These are phyloP conservation scores for Hyla sarda DNA, from an alignment of 2,113 vertebrate species.

Conservation along the genomic window DNA sequence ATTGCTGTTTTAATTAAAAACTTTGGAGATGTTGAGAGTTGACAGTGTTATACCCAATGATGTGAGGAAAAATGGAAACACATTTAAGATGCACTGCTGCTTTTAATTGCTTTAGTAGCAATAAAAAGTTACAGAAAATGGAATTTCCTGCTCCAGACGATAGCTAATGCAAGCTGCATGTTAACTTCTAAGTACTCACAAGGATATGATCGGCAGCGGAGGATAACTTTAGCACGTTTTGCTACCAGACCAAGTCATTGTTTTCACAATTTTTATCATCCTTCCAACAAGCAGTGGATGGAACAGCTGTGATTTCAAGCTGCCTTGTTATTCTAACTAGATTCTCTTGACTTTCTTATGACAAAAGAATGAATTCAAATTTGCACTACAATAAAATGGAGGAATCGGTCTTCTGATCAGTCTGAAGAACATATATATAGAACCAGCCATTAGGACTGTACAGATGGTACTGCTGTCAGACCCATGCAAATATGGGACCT, in stretches of 20 bases:
- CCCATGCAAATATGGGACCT: too few relatives aligned
- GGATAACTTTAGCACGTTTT: neutral
- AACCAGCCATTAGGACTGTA: too few relatives aligned
- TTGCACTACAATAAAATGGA: neutral
- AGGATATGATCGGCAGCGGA: neutral
- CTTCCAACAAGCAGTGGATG: neutral
- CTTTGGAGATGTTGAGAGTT: slow-evolving; percentile 44
- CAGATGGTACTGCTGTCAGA: too few relatives aligned
- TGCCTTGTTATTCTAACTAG: neutral
- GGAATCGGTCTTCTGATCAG: too few relatives aligned
- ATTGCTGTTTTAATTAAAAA: slow-evolving; percentile 54
- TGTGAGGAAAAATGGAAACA: slow-evolving; percentile 52
- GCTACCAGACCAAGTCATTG: neutral
- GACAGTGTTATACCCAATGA: slow-evolving; percentile 48
- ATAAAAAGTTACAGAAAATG: slow-evolving; percentile 51
- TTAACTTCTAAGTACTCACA: neutral
- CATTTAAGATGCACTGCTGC: slow-evolving; percentile 49
- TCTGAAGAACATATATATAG: too few relatives aligned
- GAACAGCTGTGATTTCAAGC: neutral
- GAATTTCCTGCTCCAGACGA: slow-evolving; percentile 28
- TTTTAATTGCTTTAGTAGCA: slow-evolving; percentile 50
- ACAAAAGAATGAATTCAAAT: neutral
- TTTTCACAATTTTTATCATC: neutral
- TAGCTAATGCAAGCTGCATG: slow-evolving; percentile 17
- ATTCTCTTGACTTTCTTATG: neutral